These are phyloP conservation scores for Epistrophe grossulariae DNA, from an alignment of 2,888 invertebrate genomes.

Conservation along the genomic window DNA sequence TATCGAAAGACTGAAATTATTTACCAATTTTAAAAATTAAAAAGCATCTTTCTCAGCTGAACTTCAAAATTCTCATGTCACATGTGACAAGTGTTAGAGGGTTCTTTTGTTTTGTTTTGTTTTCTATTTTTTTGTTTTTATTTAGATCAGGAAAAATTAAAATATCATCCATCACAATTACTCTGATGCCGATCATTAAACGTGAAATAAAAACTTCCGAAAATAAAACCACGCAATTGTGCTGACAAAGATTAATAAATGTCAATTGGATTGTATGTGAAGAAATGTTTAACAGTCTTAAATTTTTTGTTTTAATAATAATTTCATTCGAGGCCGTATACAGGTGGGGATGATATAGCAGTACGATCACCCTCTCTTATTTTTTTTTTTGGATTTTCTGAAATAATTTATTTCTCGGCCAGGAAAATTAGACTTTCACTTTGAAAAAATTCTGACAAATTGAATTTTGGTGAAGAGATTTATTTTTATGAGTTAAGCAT, in stretches of 20 bases:
- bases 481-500: too few relatives aligned
- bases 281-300: constrained; percentile 17
- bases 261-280: constrained; percentile 32
- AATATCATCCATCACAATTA: constrained; percentile 33
- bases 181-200: background rate
- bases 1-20: constrained; percentile 19
- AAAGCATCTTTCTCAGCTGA: background rate
- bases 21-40: background rate
- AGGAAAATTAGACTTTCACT: too few relatives aligned
- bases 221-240: constrained; percentile 21
- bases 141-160: constrained; percentile 39
- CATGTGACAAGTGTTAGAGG: constrained; percentile 24
- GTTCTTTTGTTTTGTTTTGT: background rate
- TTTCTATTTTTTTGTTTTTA: background rate
- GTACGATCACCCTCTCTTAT: background rate
- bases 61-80: background rate
- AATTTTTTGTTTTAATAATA: background rate
- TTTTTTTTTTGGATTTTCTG: too few relatives aligned
- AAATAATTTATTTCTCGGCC: too few relatives aligned
- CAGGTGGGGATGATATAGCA: background rate
- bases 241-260: constrained; percentile 35
- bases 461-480: too few relatives aligned
- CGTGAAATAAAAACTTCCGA: background rate
- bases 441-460: too few relatives aligned
- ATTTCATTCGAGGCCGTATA: background rate